phyloP scores from a whole-genome alignment of 2,797 vertebrate genomes.

The Hemitrygon akajei region DNA sequence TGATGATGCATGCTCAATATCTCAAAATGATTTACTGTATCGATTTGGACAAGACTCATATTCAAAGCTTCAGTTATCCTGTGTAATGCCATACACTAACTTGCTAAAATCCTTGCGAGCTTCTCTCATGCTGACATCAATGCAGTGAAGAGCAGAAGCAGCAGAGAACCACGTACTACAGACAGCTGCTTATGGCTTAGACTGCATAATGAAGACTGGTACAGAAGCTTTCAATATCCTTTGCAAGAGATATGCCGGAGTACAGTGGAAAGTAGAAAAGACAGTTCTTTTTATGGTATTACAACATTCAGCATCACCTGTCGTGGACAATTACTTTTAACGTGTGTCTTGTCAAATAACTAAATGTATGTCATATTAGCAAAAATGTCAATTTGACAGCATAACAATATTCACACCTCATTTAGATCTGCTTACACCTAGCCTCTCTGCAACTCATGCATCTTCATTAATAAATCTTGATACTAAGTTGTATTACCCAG shows the following conservation, averaged over 20 bases:
- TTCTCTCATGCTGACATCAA: constrained; percentile 10
- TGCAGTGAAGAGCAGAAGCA: background rate
- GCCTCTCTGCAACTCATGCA: background rate
- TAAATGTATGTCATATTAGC: constrained; percentile 20
- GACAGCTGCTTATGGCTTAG: constrained; percentile 20
- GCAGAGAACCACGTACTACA: constrained; percentile 24
- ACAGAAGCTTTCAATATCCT: background rate
- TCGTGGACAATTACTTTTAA: constrained; percentile 19
- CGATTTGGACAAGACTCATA: background rate
- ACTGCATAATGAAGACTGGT: constrained; percentile 29
- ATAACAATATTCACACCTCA: background rate
- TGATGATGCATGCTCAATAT: background rate
- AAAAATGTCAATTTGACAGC: constrained; percentile 8
- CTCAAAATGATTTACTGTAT: background rate
- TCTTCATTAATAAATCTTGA: constrained; percentile 18
- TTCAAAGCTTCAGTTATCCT: constrained; percentile 4
- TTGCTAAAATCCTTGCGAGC: constrained; percentile 19
- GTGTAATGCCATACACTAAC: constrained; percentile 6
- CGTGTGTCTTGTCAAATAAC: constrained; percentile 23
- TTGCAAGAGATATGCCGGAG: constrained; percentile 3
- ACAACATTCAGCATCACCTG: constrained; percentile 14
- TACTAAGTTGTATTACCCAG: background rate
- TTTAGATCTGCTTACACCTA: constrained; percentile 5
- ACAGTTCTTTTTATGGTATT: constrained; percentile 18
- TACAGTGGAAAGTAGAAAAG: background rate